These are phyloP conservation scores for Geopemphigus sp. DNA, from an alignment of 1,140 invertebrate species.

Conservation along the genomic window DNA sequence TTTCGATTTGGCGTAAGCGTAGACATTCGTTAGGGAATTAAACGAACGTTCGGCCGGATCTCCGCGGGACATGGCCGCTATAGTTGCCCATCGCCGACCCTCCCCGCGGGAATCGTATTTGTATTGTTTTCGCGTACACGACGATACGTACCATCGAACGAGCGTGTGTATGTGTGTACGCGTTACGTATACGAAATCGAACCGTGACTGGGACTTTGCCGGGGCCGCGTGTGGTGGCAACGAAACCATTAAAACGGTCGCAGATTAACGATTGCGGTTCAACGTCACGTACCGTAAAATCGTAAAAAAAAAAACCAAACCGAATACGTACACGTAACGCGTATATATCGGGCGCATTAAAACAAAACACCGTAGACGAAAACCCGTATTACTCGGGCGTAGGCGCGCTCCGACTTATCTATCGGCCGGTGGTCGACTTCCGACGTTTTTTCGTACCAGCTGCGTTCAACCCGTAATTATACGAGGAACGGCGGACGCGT, in stretches of 20 bases:
- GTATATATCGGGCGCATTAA: not conserved
- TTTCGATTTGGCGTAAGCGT: too few relatives aligned
- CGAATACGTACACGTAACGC: too few relatives aligned
- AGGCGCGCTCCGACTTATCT: not conserved
- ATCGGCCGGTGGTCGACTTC: not conserved
- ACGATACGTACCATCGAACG: not conserved
- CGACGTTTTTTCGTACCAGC: not conserved
- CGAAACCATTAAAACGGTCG: conserved; percentile 48
- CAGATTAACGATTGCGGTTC: conserved; percentile 46
- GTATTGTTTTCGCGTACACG: too few relatives aligned
- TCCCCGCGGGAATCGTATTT: too few relatives aligned
- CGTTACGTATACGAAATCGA: conserved; percentile 1
- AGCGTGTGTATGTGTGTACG: not conserved
- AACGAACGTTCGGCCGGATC: too few relatives aligned
- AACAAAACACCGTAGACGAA: not conserved
- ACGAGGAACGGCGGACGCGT: conserved; percentile 23
- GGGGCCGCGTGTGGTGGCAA: conserved; percentile 1
- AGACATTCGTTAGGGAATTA: too few relatives aligned
- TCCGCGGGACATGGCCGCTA: too few relatives aligned
- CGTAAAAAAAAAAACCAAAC: conserved; percentile 32
- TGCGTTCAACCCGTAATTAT: not conserved
- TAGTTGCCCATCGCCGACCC: too few relatives aligned
- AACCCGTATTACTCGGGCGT: not conserved
- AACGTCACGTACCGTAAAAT: conserved; percentile 49
- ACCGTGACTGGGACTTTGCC: conserved; percentile 40